Conservation (phyloP, 2,888 invertebrate species). For the Leptinotarsa peninsularis region DNA sequence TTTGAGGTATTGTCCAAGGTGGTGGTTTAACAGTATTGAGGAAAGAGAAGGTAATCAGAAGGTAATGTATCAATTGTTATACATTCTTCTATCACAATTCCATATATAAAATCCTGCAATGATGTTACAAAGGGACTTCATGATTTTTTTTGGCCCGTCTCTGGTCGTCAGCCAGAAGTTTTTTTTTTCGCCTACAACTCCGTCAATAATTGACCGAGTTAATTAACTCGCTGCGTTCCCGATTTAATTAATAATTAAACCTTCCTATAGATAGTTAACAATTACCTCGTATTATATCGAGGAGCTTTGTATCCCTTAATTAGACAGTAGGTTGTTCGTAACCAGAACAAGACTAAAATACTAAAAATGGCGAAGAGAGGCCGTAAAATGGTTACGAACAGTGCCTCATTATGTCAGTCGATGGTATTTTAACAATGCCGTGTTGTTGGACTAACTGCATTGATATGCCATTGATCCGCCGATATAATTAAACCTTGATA, state of each 20-base stretch:
- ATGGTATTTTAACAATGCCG: slow-evolving; percentile 63
- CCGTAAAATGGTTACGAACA: slow-evolving; percentile 63
- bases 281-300: slow-evolving; percentile 61
- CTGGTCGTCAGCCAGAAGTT: background rate
- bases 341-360: slow-evolving; percentile 61
- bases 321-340: slow-evolving; percentile 58
- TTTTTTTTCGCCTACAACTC: slow-evolving; percentile 32
- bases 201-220: slow-evolving; percentile 49
- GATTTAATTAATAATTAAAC: slow-evolving; percentile 64
- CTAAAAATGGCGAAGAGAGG: slow-evolving; percentile 63
- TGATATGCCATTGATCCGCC: slow-evolving; percentile 59
- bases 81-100: too few relatives aligned
- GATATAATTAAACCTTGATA: slow-evolving; percentile 51
- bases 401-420: slow-evolving; percentile 63
- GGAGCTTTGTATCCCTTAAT: slow-evolving; percentile 59
- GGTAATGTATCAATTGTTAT: too few relatives aligned
- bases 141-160: background rate
- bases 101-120: too few relatives aligned
- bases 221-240: slow-evolving; percentile 60
- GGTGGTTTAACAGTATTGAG: too few relatives aligned
- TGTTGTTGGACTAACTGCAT: slow-evolving; percentile 56
- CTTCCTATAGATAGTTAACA: slow-evolving; percentile 63
- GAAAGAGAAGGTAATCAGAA: too few relatives aligned
- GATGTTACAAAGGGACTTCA: background rate
- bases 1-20: too few relatives aligned